Base-by-base conservation (phyloP, 2,797 vertebrate genomes). In the Balearica regulorum region DNA sequence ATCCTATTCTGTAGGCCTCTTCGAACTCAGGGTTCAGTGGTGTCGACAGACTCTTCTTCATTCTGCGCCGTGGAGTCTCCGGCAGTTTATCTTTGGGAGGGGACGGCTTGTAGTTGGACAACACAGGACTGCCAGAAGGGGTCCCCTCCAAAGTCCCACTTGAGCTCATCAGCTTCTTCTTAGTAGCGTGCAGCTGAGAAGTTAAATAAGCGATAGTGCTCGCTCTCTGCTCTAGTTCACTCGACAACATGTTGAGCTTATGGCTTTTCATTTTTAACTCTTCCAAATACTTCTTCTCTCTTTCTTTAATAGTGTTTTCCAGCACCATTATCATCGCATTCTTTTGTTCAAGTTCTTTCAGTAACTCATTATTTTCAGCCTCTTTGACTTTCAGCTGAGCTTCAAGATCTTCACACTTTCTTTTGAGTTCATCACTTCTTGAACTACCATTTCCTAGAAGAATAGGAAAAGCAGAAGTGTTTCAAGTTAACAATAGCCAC, bases 191-290 rank as follows among this genome's bases (percentile, higher is more conserved):
- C 73, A 99, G 99, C 94, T 99, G 99, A 2, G 99, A 97, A 28
- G 99, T 99, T 62, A 99, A 98, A 96, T 99, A 99, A 3, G 99
- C 99, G 13, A 99, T 99, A 31, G 99, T 99, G 98, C 99, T 98
- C 1, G 99, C 99, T 49, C 99, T 98, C 98, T 99, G 99, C 98
- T 99, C 99, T 94, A 99, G 98, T 98, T 99, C 99, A 3, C 98
- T 98, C 0, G 99, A 99, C 97, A 99, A 96, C 97, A 99, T 97
- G 13, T 98, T 99, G 93, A 99, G 98, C 97, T 98, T 99, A 97
- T 99, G 99, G 98, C 99, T 99, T 98, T 99, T 99, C 96, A 98
- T 98, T 98, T 99, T 99, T 15, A 99, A 98, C 98, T 99, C 99
- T 95, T 99, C 99, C 97, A 99, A 97, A 93, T 99, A 99, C 96